Conservation (phyloP, 2,888 invertebrate genomes). For the Myopa testacea region DNA sequence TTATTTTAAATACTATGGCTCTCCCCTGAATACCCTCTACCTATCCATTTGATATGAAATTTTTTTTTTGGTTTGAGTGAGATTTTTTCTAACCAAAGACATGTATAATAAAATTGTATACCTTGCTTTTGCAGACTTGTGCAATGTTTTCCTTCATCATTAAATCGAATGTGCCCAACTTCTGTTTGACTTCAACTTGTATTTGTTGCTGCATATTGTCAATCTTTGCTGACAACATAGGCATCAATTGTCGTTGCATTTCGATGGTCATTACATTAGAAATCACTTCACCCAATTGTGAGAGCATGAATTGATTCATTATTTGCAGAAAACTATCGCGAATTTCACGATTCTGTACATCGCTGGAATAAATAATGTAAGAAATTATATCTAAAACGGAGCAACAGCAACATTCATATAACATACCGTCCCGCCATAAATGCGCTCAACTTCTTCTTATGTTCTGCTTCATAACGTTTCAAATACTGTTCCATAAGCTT, state of each 20-base stretch:
- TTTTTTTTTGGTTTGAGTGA: too few species aligned
- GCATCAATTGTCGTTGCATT: conserved; percentile 71
- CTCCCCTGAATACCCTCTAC: too few species aligned
- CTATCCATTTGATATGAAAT: too few species aligned
- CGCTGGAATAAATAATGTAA: conserved; percentile 57
- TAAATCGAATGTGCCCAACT: conserved; percentile 79
- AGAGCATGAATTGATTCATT: conserved; percentile 71
- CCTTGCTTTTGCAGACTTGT: conserved; percentile 84
- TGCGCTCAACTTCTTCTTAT: conserved; percentile 62
- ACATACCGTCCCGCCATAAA: conserved; percentile 63
- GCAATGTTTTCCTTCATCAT: conserved; percentile 83
- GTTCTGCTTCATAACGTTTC: conserved; percentile 65
- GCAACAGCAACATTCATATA: not conserved
- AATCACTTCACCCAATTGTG: conserved; percentile 71
- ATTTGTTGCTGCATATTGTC: conserved; percentile 82
- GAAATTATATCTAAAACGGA: not conserved
- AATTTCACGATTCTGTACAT: conserved; percentile 69
- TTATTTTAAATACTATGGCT: too few species aligned
- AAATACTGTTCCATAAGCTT: conserved; percentile 67
- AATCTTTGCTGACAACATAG: conserved; percentile 73
- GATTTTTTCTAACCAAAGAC: not conserved
- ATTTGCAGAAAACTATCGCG: conserved; percentile 70
- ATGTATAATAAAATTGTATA: conserved; percentile 55
- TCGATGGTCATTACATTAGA: conserved; percentile 72
- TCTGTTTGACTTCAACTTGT: conserved; percentile 79